phyloP scores from a whole-genome alignment of 1,140 invertebrate species.

The Drosophila serrata region DNA sequence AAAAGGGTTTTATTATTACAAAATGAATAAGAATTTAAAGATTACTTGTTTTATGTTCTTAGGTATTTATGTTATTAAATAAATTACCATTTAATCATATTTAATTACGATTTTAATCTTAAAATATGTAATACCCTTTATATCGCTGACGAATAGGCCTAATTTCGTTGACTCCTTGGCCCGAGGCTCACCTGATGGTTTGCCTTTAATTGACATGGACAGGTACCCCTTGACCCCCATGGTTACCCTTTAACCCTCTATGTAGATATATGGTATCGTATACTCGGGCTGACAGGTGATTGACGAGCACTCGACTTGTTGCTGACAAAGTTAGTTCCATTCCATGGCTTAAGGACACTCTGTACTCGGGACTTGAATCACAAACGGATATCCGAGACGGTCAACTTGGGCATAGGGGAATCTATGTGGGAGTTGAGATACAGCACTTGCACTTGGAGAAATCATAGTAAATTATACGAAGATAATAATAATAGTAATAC shows the following conservation, averaged over 20 bases:
- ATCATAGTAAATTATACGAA: not conserved
- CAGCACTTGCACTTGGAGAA: not conserved
- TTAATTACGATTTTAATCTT: too few species aligned
- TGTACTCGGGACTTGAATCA: slow-evolving; percentile 18
- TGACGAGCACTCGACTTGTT: slow-evolving; percentile 39
- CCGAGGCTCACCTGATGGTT: slow-evolving; percentile 32
- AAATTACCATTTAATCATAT: not conserved
- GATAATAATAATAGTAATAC: not conserved
- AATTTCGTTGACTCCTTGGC: slow-evolving; percentile 20
- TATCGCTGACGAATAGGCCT: too few species aligned
- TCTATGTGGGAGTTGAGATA: not conserved
- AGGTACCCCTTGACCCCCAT: not conserved
- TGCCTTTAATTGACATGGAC: slow-evolving; percentile 36
- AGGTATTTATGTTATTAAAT: not conserved
- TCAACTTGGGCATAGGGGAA: slow-evolving; percentile 9
- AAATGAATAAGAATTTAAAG: too few species aligned
- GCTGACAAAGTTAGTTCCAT: slow-evolving; percentile 33
- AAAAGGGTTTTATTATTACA: too few species aligned
- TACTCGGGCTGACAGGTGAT: slow-evolving; percentile 21
- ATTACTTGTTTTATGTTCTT: too few species aligned
- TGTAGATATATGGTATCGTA: not conserved
- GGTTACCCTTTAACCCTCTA: not conserved
- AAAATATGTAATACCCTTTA: too few species aligned
- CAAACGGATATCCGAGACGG: slow-evolving; percentile 28
- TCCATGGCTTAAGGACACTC: slow-evolving; percentile 29